Evolutionary conservation across 1,140 invertebrate species (phyloP), one percentile per base, ranked within the genome.

Genomic region (Mactra quadrangularis): DNA sequence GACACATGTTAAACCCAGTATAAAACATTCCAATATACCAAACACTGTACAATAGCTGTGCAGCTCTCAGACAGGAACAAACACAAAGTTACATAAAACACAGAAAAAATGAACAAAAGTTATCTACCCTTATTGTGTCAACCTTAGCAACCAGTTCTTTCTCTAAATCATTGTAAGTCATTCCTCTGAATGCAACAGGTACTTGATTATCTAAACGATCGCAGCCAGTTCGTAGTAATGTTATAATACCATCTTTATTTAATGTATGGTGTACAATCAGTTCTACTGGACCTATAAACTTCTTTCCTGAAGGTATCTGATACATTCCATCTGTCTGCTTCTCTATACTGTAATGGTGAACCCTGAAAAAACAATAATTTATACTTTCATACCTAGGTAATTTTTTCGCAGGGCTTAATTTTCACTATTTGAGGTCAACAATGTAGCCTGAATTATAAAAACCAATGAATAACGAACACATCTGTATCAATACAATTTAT

Each of bases 121-220:
- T n/a, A n/a, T n/a, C n/a, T 72, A 71, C 70, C 83, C 83, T 87
- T 47, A 90, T 89, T 82, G 85, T 87, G 71, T 88, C 83, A 13
- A 92, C 92, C 75, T 92, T 92, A 25, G 84, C 75, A 17, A 92
- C 60, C 52, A 94, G 86, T 38, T 90, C 86, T 50, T 90, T 85
- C 29, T 94, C 91, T 29, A 94, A 86, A 47, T 93, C 90, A n/a
- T 89, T 87, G 66, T 92, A 91, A 1, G 93, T 92, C 57, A 94
- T 90, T 11, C 93, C 93, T 68, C 93, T 88, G 78, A 93, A 94
- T n/a, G 92, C 91, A 50, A 93, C 91, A 3, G 93, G 90, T 6
- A 90, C 88, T 33, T 91, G 88, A 29, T 89, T 87, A n/a, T 90
- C 77, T 6, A 86, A 83, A 55, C 93, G 85, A 25, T 89, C 86